A percentile compares a stretch with the other conserved stretches of the same genome.
Conservation (phyloP, 2,888 invertebrate genomes). For the Lobophora halterata region DNA sequence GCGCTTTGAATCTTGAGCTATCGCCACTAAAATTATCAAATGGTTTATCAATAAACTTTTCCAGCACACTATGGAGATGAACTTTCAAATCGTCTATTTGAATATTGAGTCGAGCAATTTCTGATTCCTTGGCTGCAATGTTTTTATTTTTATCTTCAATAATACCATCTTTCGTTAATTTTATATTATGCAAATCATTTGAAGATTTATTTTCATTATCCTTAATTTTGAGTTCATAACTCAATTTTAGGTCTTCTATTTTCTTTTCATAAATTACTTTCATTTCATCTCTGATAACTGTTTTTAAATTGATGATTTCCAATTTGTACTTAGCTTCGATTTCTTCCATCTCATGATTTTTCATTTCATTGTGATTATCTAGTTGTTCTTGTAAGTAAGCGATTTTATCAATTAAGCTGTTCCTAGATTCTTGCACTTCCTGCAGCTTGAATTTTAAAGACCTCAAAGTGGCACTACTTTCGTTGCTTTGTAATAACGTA, state of each 20-base stretch:
- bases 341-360: conserved; percentile 57
- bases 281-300: conserved; percentile 46
- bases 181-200: conserved; percentile 40
- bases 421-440: conserved; percentile 53
- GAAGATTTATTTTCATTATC: conserved; percentile 40
- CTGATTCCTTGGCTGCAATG: conserved; percentile 49
- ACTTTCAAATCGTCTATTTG: conserved; percentile 52
- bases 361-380: conserved; percentile 48
- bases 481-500: conserved; percentile 34
- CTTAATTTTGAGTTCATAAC: conserved; percentile 46
- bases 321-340: conserved; percentile 53
- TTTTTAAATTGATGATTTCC: conserved; percentile 51
- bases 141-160: conserved; percentile 50
- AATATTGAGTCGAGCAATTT: conserved; percentile 46
- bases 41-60: conserved; percentile 47
- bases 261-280: conserved; percentile 48
- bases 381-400: conserved; percentile 49
- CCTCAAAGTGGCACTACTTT: conserved; percentile 45
- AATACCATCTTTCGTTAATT: conserved; percentile 37
- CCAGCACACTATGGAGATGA: conserved; percentile 47
- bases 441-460: conserved; percentile 53
- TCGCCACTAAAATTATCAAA: conserved; percentile 39
- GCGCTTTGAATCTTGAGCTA: conserved; percentile 38
- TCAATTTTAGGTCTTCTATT: conserved; percentile 46
- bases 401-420: conserved; percentile 49